Evolutionary conservation across 2,888 invertebrate genomes (phyloP).

Genomic region (Prosapia bicincta): DNA sequence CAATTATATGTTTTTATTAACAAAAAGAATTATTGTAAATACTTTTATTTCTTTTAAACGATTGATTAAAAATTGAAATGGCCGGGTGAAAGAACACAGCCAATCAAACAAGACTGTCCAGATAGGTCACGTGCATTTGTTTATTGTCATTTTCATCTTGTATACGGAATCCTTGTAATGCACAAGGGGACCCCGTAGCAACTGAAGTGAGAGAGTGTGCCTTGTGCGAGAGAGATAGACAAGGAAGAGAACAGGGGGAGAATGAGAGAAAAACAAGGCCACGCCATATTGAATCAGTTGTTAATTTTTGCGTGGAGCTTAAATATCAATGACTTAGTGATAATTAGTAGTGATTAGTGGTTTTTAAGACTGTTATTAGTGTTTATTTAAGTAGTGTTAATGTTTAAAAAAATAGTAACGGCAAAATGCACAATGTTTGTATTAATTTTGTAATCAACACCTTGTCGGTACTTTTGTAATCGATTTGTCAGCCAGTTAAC

Average conservation of each 20-base stretch:
- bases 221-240: slow-evolving; percentile 33
- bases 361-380: slow-evolving; percentile 8
- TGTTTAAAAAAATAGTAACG: neutral
- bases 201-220: slow-evolving; percentile 33
- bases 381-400: slow-evolving; percentile 6
- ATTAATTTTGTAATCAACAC: slow-evolving; percentile 36
- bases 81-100: slow-evolving; percentile 2
- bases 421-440: slow-evolving; percentile 10
- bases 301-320: slow-evolving; percentile 54
- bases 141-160: slow-evolving; percentile 39
- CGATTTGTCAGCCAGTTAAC: slow-evolving; percentile 54
- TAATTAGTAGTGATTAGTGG: slow-evolving; percentile 19
- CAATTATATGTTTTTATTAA: no score
- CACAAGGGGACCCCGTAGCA: slow-evolving; percentile 43
- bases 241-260: slow-evolving; percentile 36
- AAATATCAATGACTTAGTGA: slow-evolving; percentile 38
- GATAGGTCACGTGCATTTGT: slow-evolving; percentile 42
- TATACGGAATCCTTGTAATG: slow-evolving; percentile 43
- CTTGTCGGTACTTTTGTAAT: slow-evolving; percentile 46
- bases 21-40: no score
- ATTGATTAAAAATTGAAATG: neutral
- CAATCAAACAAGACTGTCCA: slow-evolving; percentile 14
- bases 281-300: slow-evolving; percentile 60
- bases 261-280: slow-evolving; percentile 48
- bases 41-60: neutral